Conservation (phyloP, 2,888 invertebrate species). For the Eupelmus urozonus region DNA sequence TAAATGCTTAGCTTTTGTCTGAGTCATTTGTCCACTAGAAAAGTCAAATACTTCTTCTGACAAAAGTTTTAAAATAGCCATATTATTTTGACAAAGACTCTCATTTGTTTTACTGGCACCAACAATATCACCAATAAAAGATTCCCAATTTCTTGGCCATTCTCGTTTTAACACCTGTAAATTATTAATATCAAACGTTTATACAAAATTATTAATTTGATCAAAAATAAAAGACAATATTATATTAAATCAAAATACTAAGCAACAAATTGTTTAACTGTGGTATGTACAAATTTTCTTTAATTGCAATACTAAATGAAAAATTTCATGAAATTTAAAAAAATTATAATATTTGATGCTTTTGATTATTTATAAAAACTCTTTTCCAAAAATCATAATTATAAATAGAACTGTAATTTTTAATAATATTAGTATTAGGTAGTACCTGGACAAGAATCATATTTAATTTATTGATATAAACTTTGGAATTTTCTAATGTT, state of each 20-base stretch:
- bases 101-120: slow-evolving; percentile 99
- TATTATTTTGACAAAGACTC: slow-evolving; percentile 99
- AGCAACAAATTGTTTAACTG: no score
- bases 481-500: slow-evolving; percentile 94
- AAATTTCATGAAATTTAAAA: no score
- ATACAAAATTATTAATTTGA: neutral
- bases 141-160: slow-evolving; percentile 99
- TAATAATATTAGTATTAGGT: neutral
- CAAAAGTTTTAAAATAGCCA: slow-evolving; percentile 97
- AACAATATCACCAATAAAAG: slow-evolving; percentile 99
- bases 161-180: slow-evolving; percentile 95
- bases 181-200: slow-evolving; percentile 35
- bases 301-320: no score
- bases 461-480: slow-evolving; percentile 98
- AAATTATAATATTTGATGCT: neutral
- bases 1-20: slow-evolving; percentile 98
- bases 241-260: no score
- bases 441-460: slow-evolving; percentile 97
- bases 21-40: slow-evolving; percentile 98
- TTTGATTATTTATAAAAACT: neutral
- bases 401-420: neutral
- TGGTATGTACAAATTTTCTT: no score
- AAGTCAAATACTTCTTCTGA: slow-evolving; percentile 99
- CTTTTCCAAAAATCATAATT: neutral
- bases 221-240: no score